Evolutionary conservation across 2,113 vertebrate species (phyloP), one percentile per base, ranked within the genome.

Genomic region (Leptocoma aspasia): DNA sequence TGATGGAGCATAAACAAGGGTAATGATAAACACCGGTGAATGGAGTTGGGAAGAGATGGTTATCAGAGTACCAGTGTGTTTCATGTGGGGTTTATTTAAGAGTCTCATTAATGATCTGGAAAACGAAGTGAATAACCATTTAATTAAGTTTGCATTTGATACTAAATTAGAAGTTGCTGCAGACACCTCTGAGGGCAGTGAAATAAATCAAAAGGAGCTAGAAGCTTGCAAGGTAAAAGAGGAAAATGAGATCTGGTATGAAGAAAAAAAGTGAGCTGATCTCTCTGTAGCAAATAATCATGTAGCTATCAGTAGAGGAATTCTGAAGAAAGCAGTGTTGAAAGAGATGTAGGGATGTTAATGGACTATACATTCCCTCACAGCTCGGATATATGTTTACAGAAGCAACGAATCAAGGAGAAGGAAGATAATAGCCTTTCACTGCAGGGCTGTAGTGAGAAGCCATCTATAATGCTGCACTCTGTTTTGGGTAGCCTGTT

Each of bases 71-170:
- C 82, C 4, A 2, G 45, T 78, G 42, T 96, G 82, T 90, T 96
- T 96, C 66, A 64, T 83, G 57, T 68, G 89, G 69, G 90, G 60
- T 90, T 96, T 96, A 93, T 97, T 96, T 96, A 96, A 95, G 56
- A 47, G 69, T 75, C 82, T 92, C 66, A 92, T 96, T 96, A 97
- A 96, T 93, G 92, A 92, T 90, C 80, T 95, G 95, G 90, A 95
- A 96, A 95, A 93, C 80, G 80, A 94, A 94, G 82, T 89, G 95
- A 94, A 93, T 92, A 96, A 92, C 80, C 77, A 77, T 96, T 95
- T 92, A 93, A 96, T 97, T 97, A 95, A 96, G 91, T 91, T 92
- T 96, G 95, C 27, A 82, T 91, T 88, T 94, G 90, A 90, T 92
- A 82, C 91, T 95, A 96, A 94, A 95, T 97, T 92, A 97, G 92